Evolutionary conservation across 2,113 vertebrate species (phyloP), one percentile per base, ranked within the genome.

Genomic region (Pyxicephalus adspersus): DNA sequence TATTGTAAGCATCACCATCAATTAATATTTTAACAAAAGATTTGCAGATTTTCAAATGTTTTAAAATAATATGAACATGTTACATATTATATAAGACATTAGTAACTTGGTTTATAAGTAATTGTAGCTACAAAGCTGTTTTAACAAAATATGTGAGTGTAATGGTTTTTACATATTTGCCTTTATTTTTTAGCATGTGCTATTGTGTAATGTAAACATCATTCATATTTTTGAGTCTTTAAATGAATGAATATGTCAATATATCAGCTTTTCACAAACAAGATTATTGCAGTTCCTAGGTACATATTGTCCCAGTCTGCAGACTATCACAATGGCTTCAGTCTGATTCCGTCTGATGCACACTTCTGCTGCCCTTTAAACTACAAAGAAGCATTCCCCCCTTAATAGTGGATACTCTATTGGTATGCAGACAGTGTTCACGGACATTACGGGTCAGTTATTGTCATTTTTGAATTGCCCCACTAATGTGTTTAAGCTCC

Each of bases 281-380:
- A 38, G 52, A 60, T 79, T 61, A 70, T 70, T 70, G 31, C 77
- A 70, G 26, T 26, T 58, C 64, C 54, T 67, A 50, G 65, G 19
- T 79, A 55, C 66, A 67, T 26, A 79, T 79, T 79, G 65, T 79
- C 61, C 77, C 38, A 60, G 31, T 79, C 54, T 79, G 34, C 50
- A 61, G 54, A 50, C 20, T 55, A 26, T 17, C 9, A 67, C 65
- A 70, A 79, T 79, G 54, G 55, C 28, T 31, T 38, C 29, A 58
- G 71, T 74, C 54, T 74, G 71, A 74, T 74, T 74, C 77, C 70
- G 77, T 60, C 64, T 79, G 77, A 79, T 79, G 77, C 77, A 58
- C 77, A 68, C 77, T 79, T 70, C 77, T 70, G 54, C 77, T 79
- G 54, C 77, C 64, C 77, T 79, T 79, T 79, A 79, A 79, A 67